Evolutionary conservation across 2,888 invertebrate genomes (phyloP).

Genomic region (Latrodectus elegans): DNA sequence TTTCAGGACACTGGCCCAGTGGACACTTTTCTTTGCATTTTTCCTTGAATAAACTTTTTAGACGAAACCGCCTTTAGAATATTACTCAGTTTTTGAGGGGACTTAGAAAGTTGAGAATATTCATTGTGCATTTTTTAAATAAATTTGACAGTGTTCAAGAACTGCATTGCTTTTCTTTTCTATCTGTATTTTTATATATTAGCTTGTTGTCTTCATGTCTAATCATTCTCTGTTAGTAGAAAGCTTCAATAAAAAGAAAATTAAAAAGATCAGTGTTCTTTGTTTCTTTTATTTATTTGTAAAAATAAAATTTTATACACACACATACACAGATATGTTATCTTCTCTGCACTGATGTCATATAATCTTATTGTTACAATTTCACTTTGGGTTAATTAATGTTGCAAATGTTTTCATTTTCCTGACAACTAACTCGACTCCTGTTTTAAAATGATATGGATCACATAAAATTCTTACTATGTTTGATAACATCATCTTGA

Average conservation of each 20-base stretch:
- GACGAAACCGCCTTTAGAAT: constrained; percentile 31
- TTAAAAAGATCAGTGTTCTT: too few relatives aligned
- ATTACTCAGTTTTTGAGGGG: constrained; percentile 68
- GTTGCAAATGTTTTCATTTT: too few relatives aligned
- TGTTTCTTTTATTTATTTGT: too few relatives aligned
- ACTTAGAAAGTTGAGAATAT: constrained; percentile 67
- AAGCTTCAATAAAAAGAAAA: constrained; percentile 53
- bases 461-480: too few relatives aligned
- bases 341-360: too few relatives aligned
- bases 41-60: constrained; percentile 37
- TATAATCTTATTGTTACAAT: too few relatives aligned
- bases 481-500: too few relatives aligned
- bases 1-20: constrained; percentile 18
- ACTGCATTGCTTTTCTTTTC: constrained; percentile 64
- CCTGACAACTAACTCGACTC: too few relatives aligned
- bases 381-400: too few relatives aligned
- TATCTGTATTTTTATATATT: constrained; percentile 55
- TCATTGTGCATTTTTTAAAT: constrained; percentile 33
- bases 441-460: too few relatives aligned
- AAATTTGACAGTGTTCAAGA: constrained; percentile 8
- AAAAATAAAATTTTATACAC: too few relatives aligned
- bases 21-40: constrained; percentile 58
- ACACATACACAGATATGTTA: too few relatives aligned
- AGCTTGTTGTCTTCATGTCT: constrained; percentile 71
- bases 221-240: constrained; percentile 70